Base-by-base conservation (phyloP, 2,888 invertebrate genomes). In the Agapetus fuscipes region DNA sequence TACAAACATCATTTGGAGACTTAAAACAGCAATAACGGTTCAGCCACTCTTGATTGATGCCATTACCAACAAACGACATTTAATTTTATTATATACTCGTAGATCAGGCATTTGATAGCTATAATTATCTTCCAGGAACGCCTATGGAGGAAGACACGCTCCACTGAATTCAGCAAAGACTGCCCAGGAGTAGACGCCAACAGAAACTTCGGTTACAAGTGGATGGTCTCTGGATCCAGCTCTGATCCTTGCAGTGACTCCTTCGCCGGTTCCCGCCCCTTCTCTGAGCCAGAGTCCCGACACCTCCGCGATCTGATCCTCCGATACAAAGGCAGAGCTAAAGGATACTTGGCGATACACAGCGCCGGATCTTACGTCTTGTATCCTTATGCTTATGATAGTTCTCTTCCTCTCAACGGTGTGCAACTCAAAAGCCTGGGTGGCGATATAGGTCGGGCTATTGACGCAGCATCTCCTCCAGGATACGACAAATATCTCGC, bases 101-200 rank as follows among this genome's bases (percentile, higher is more conserved):
- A n/a, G n/a, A n/a, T n/a, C n/a, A n/a, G n/a, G n/a, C n/a, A n/a
- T n/a, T n/a, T n/a, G n/a, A n/a, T n/a, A n/a, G n/a, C n/a, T n/a
- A n/a, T n/a, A n/a, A n/a, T 30, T 7, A 3, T 5, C 7, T 32
- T 59, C n/a, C 52, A 80, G 78, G 51, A 53, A 20, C 70, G 77
- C 7, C 60, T 80, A 48, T 83, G 82, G 80, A 72, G 83, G 15
- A 83, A 83, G 54, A 83, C 79, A 1, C 71, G 81, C 1, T 71
- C 75, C 1, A 67, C 66, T 0, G 53, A 54, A 7, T 49, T 59
- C 2, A 11, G 13, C 12, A 1, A 55, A 0, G 52, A 56, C 1
- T 86, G 85, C 49, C 60, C 61, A 3, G 87, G 87, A 10, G 76
- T 76, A 0, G 87, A 88, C 53, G 76, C 76, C 1, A 87, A 87